phyloP scores from a whole-genome alignment of 2,888 invertebrate genomes.

The Andrena hattorfiana region DNA sequence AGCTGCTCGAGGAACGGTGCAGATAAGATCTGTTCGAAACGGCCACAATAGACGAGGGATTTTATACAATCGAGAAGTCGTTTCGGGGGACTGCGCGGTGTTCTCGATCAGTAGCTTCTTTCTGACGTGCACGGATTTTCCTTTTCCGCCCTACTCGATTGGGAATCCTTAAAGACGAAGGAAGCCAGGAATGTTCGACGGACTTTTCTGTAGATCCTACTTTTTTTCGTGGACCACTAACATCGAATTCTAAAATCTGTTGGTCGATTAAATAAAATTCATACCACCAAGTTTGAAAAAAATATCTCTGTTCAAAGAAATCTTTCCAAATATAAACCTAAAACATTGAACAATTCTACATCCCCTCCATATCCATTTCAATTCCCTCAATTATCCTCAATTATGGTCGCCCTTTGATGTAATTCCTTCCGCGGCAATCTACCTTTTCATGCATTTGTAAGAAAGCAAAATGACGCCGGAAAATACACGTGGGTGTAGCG shows the following conservation, averaged over 20 bases:
- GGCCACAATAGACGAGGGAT: conserved; percentile 60
- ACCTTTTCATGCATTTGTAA: too few relatives aligned
- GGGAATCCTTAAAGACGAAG: background rate
- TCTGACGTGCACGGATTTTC: conserved; percentile 9
- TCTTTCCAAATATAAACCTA: too few relatives aligned
- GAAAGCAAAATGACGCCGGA: background rate
- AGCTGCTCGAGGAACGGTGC: conserved; percentile 48
- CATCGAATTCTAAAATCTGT: too few relatives aligned
- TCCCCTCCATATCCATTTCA: background rate
- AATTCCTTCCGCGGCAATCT: too few relatives aligned
- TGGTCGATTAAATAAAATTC: too few relatives aligned
- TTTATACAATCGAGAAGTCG: conserved; percentile 53
- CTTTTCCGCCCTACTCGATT: background rate
- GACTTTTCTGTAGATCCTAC: too few relatives aligned
- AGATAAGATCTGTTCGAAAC: conserved; percentile 70
- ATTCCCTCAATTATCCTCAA: too few relatives aligned
- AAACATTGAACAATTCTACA: background rate
- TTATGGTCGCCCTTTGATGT: too few relatives aligned
- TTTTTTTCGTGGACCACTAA: too few relatives aligned
- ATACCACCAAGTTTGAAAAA: too few relatives aligned
- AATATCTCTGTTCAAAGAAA: too few relatives aligned
- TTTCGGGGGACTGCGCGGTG: conserved; percentile 49
- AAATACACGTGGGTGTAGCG: conserved; percentile 31
- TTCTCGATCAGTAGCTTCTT: conserved; percentile 45
- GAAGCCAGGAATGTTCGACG: too few relatives aligned